phyloP scores from a whole-genome alignment of 2,888 invertebrate species.

The Acanthosepion esculentum region DNA sequence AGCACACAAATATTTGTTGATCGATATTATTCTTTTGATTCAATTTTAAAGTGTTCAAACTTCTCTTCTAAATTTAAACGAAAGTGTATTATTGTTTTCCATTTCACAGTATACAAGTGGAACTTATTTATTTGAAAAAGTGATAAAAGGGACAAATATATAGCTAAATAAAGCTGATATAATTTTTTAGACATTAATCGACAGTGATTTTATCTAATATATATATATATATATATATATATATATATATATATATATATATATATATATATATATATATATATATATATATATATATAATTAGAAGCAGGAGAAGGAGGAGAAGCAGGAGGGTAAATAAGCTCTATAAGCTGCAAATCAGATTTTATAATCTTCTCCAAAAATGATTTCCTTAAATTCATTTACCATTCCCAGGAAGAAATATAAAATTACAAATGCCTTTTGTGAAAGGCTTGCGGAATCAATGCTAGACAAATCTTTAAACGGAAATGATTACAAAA shows the following conservation, averaged over 20 bases:
- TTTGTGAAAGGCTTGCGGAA: slow-evolving; percentile 22
- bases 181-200: too few species aligned
- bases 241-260: not conserved
- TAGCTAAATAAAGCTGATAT: too few species aligned
- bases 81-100: too few species aligned
- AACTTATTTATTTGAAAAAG: too few species aligned
- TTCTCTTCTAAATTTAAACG: too few species aligned
- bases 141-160: too few species aligned
- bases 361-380: not conserved
- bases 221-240: not conserved
- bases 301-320: not conserved
- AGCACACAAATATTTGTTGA: too few species aligned
- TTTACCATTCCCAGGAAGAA: not conserved
- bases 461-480: not conserved
- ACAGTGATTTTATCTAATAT: not conserved
- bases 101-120: too few species aligned
- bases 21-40: too few species aligned
- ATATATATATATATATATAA: not conserved
- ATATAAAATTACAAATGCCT: slow-evolving; percentile 11
- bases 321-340: not conserved
- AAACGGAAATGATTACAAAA: not conserved
- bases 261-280: not conserved
- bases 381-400: not conserved
- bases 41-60: too few species aligned
- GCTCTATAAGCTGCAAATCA: not conserved